These are phyloP conservation scores for Aricia agestis DNA, from an alignment of 1,140 invertebrate species.

Conservation along the genomic window DNA sequence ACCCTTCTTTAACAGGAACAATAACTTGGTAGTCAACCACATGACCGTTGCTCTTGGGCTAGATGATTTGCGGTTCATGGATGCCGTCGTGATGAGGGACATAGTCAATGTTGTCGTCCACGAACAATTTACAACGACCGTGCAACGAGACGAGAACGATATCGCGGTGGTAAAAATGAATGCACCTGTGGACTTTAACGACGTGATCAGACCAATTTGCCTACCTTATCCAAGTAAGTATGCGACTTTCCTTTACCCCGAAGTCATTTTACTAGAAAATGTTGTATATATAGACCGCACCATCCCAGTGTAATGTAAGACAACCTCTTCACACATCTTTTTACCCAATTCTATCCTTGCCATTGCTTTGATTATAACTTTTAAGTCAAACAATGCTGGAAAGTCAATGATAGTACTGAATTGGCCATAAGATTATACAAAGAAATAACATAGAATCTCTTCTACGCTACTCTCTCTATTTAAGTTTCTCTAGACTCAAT, in stretches of 20 bases:
- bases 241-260: not conserved
- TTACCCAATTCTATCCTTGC: too few species aligned
- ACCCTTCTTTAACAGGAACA: slow-evolving; percentile 47
- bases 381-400: not conserved
- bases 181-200: slow-evolving; percentile 57
- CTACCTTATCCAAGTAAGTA: slow-evolving; percentile 72
- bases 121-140: slow-evolving; percentile 65
- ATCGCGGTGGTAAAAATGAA: slow-evolving; percentile 77
- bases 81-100: slow-evolving; percentile 49
- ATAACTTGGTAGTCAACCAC: slow-evolving; percentile 30
- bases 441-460: too few species aligned
- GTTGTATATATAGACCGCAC: too few species aligned
- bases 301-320: too few species aligned
- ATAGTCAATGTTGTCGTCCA: slow-evolving; percentile 62
- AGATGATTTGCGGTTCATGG: slow-evolving; percentile 58
- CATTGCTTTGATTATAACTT: not conserved
- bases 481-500: too few species aligned
- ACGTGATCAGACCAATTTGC: slow-evolving; percentile 75
- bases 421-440: too few species aligned
- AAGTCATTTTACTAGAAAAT: not conserved
- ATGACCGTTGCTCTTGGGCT: slow-evolving; percentile 70
- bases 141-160: slow-evolving; percentile 76
- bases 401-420: too few species aligned
- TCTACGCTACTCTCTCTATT: too few species aligned
- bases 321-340: too few species aligned